These are phyloP conservation scores for Channallabes apus DNA, from an alignment of 2,797 vertebrate species.

Conservation along the genomic window DNA sequence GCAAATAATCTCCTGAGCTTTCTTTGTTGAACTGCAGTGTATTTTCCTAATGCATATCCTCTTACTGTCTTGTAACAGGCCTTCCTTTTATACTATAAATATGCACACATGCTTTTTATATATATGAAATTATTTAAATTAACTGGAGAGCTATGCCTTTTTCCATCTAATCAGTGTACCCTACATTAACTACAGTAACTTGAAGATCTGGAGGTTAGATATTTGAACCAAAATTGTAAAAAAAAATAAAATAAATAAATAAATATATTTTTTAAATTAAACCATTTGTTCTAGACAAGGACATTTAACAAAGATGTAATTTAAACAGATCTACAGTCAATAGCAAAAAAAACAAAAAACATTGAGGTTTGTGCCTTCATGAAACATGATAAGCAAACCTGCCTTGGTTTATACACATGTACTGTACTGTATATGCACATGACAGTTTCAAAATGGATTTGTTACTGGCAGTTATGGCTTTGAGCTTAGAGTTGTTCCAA, in stretches of 20 bases:
- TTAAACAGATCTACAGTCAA: neutral
- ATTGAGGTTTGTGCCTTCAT: neutral
- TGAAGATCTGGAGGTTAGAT: neutral
- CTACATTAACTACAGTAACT: neutral
- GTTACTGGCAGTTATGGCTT: neutral
- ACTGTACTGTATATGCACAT: neutral
- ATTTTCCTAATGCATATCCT: constrained; percentile 45
- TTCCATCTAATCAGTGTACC: neutral
- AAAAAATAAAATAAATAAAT: too few species aligned
- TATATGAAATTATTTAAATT: neutral
- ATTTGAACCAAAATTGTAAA: neutral
- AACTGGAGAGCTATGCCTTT: neutral
- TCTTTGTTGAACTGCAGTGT: constrained; percentile 13
- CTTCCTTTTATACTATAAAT: neutral
- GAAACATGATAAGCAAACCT: neutral
- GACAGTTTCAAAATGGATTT: neutral
- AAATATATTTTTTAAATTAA: too few species aligned
- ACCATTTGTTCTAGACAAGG: neutral
- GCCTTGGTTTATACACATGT: too few species aligned
- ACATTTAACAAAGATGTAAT: neutral
- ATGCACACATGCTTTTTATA: constrained; percentile 9
- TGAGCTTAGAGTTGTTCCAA: neutral
- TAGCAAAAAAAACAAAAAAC: neutral
- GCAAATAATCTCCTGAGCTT: constrained; percentile 23
- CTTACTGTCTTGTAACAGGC: constrained; percentile 24